Conservation (phyloP, 1,140 invertebrate genomes). For the Diabrotica undecimpunctata region DNA sequence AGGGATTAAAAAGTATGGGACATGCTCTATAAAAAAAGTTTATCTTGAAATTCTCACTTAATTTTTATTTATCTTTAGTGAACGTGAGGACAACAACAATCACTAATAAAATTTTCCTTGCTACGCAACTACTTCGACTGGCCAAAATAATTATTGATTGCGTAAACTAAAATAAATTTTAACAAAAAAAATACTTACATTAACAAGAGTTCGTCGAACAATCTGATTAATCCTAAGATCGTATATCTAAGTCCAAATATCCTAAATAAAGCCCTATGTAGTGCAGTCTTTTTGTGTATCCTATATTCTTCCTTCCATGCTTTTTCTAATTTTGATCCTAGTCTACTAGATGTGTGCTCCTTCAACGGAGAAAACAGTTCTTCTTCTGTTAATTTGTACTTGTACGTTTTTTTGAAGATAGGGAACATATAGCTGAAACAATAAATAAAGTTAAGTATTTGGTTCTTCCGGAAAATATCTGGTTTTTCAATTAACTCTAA, state of each 20-base stretch:
- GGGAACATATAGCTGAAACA: conserved; percentile 51
- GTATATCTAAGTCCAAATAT: conserved; percentile 47
- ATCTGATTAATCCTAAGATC: conserved; percentile 43
- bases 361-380: conserved; percentile 57
- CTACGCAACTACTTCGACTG: too few relatives aligned
- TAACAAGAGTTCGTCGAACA: conserved; percentile 43
- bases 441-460: conserved; percentile 13
- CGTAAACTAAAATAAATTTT: too few relatives aligned
- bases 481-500: too few relatives aligned
- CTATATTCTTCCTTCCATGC: conserved; percentile 51
- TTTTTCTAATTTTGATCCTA: conserved; percentile 56
- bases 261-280: conserved; percentile 43
- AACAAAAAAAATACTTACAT: conserved; percentile 42
- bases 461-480: background rate
- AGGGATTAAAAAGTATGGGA: too few relatives aligned
- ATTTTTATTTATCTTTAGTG: too few relatives aligned
- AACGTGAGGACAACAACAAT: too few relatives aligned
- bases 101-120: too few relatives aligned
- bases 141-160: too few relatives aligned
- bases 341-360: conserved; percentile 53
- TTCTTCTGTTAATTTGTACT: conserved; percentile 53
- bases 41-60: too few relatives aligned
- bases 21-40: too few relatives aligned
- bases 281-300: conserved; percentile 41
- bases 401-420: conserved; percentile 52